Percentiles rank a stretch among this genome's conserved stretches.
Conservation (phyloP, 1,140 invertebrate genomes). For the Lamellibrachia luymesi region DNA sequence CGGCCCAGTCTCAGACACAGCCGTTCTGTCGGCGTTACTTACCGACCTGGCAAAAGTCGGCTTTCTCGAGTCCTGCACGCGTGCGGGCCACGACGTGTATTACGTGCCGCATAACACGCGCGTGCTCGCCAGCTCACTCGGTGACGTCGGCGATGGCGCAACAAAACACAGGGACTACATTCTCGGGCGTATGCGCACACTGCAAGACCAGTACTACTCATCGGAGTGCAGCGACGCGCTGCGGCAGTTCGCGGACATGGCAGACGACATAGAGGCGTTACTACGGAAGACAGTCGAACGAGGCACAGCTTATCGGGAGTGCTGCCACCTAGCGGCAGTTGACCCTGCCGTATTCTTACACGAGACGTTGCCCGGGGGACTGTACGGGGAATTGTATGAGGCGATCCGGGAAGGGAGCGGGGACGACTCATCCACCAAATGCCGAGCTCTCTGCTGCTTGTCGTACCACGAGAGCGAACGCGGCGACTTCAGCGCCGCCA, state of each 20-base stretch:
- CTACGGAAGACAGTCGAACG: not conserved
- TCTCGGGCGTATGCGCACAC: not conserved
- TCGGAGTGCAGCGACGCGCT: not conserved
- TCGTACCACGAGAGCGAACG: not conserved
- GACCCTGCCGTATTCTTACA: slow-evolving; percentile 20
- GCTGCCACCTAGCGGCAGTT: slow-evolving; percentile 10
- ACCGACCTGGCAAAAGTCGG: not conserved
- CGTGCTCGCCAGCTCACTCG: not conserved
- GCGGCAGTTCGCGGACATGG: not conserved
- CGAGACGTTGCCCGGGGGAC: slow-evolving; percentile 2
- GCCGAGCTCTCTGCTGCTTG: slow-evolving; percentile 18
- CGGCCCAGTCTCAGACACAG: not conserved
- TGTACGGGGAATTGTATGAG: slow-evolving; percentile 7
- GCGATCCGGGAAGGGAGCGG: not conserved
- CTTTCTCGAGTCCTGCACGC: not conserved
- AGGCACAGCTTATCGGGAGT: slow-evolving; percentile 13
- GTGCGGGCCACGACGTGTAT: not conserved
- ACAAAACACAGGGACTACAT: not conserved
- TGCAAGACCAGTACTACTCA: not conserved
- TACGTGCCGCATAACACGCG: not conserved
- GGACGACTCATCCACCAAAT: not conserved
- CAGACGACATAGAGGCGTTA: too few relatives aligned
- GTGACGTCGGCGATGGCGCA: not conserved
- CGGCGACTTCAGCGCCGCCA: not conserved
- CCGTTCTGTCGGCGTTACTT: not conserved